These are phyloP conservation scores for Heliconius aoede DNA, from an alignment of 2,888 invertebrate species.

Conservation along the genomic window DNA sequence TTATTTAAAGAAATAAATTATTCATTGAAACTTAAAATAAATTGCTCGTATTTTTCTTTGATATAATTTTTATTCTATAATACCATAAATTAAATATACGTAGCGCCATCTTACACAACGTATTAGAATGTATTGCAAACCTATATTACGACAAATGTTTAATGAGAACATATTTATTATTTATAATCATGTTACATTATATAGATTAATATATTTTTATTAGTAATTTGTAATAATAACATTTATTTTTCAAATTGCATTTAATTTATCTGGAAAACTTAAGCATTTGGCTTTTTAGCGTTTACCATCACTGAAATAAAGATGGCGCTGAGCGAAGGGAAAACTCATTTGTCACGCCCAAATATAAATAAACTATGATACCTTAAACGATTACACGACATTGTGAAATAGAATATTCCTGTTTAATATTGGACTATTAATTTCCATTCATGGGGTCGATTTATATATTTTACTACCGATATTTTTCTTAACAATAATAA, in stretches of 20 bases:
- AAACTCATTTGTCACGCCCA: constrained; percentile 70
- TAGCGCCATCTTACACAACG: constrained; percentile 19
- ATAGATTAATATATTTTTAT: neutral
- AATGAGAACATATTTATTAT: neutral
- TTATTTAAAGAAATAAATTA: neutral
- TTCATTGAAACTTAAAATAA: neutral
- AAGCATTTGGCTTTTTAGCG: neutral
- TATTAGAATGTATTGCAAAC: neutral
- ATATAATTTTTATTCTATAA: neutral
- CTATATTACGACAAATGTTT: neutral
- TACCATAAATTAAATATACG: neutral
- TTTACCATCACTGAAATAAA: constrained; percentile 46
- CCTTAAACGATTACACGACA: constrained; percentile 60
- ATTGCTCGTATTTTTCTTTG: too few species aligned
- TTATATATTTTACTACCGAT: constrained; percentile 60
- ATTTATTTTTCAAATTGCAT: too few species aligned
- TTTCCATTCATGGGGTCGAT: constrained; percentile 72
- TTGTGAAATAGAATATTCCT: constrained; percentile 77
- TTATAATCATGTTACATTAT: neutral
- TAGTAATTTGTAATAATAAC: neutral
- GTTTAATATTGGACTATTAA: constrained; percentile 55
- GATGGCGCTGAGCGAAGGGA: constrained; percentile 60
- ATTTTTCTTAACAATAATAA: constrained; percentile 73
- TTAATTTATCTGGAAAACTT: neutral
- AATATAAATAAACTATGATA: constrained; percentile 60